These are phyloP conservation scores for Podarcis lilfordi DNA, from an alignment of 2,797 vertebrate species.

Conservation along the genomic window DNA sequence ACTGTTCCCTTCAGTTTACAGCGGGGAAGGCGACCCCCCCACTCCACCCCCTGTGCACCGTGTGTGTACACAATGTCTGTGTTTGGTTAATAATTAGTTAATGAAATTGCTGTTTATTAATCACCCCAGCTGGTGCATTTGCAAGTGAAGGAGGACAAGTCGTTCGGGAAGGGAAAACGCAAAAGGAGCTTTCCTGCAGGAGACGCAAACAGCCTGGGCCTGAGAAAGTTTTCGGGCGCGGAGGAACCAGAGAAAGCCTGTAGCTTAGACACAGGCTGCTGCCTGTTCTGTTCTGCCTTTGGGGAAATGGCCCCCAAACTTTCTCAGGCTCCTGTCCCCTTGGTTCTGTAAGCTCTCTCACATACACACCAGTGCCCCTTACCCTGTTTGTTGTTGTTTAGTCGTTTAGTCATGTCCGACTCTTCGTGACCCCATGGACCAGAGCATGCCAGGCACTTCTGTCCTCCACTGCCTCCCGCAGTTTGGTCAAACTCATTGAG, in stretches of 20 bases:
- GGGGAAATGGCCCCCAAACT: too few species aligned
- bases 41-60: neutral
- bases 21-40: neutral
- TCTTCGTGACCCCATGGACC: too few species aligned
- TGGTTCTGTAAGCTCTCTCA: too few species aligned
- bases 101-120: constrained; percentile 34
- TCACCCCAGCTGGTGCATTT: constrained; percentile 22
- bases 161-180: neutral
- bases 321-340: too few species aligned
- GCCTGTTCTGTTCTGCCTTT: neutral
- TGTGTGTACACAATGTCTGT: constrained; percentile 4
- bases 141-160: neutral
- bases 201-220: neutral
- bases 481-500: too few species aligned
- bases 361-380: too few species aligned
- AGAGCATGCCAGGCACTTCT: too few species aligned
- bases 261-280: neutral
- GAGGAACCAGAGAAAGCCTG: neutral
- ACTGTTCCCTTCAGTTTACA: neutral
- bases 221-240: neutral
- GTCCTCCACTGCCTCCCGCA: too few species aligned
- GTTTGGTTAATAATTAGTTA: constrained; percentile 20
- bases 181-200: neutral
- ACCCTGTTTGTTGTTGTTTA: too few species aligned
- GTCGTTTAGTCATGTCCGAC: too few species aligned